phyloP scores from a whole-genome alignment of 92 coral and sea anemone species.

The Galaxea fascicularis region DNA sequence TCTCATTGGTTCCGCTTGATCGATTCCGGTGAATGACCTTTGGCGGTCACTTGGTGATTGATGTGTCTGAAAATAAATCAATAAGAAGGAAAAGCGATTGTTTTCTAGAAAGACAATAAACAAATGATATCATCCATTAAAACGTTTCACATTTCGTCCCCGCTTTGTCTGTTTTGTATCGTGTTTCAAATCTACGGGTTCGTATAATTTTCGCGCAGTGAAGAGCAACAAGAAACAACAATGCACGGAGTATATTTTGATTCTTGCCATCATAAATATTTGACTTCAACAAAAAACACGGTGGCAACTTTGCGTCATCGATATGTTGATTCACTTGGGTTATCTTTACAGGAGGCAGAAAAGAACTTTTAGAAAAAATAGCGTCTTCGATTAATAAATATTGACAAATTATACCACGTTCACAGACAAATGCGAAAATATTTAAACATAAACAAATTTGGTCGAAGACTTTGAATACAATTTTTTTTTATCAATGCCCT shows the following conservation, averaged over 20 bases:
- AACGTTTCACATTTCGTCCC: constrained; percentile 9
- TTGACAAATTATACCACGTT: not conserved
- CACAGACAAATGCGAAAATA: not conserved
- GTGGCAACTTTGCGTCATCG: not conserved
- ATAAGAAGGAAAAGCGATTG: not conserved
- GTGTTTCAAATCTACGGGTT: not conserved
- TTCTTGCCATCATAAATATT: constrained; percentile 20
- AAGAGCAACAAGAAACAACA: not conserved
- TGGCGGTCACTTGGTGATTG: constrained; percentile 18
- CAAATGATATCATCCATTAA: constrained; percentile 35
- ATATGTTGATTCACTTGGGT: not conserved
- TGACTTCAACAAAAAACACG: constrained; percentile 5
- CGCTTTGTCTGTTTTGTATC: too few relatives aligned
- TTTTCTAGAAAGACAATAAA: not conserved
- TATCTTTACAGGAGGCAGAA: not conserved
- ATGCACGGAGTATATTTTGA: not conserved
- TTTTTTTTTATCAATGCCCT: too few relatives aligned
- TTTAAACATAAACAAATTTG: too few relatives aligned
- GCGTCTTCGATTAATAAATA: not conserved
- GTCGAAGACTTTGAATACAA: not conserved
- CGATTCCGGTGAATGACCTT: constrained; percentile 18
- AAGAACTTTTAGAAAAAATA: not conserved
- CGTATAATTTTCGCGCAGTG: not conserved
- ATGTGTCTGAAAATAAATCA: constrained; percentile 19
- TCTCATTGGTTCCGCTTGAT: constrained; percentile 37